These are phyloP conservation scores for Chaetodon trifasciatus DNA, from an alignment of 2,797 vertebrate species.

Conservation along the genomic window DNA sequence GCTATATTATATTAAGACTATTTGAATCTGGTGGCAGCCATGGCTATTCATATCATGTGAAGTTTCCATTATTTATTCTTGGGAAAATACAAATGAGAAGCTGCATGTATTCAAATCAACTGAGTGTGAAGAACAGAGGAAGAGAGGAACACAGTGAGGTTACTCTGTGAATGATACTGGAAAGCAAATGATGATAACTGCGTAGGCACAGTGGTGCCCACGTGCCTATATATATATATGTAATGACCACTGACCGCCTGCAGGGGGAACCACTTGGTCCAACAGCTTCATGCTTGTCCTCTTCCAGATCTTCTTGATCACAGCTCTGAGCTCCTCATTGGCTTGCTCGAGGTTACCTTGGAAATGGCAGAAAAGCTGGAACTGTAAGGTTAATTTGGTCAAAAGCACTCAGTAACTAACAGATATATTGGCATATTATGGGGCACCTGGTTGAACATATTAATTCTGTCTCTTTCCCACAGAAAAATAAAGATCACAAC, in stretches of 20 bases:
- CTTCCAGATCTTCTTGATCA: conserved; percentile 99
- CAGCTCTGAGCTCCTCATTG: conserved; percentile 96
- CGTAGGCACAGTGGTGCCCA: background rate
- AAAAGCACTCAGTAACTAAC: background rate
- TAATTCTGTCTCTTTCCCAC: background rate
- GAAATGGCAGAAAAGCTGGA: conserved; percentile 15
- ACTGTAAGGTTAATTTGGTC: background rate
- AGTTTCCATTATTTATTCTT: background rate
- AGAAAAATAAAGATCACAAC: background rate
- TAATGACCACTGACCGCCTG: conserved; percentile 92
- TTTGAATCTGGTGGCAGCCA: background rate
- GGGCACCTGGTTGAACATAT: background rate
- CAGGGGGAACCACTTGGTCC: conserved; percentile 98
- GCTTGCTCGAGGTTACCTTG: conserved; percentile 97
- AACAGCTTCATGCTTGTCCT: conserved; percentile 98
- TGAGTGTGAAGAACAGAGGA: background rate
- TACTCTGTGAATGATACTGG: background rate
- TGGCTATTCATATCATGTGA: background rate
- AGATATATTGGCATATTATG: too few species aligned
- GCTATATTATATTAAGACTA: background rate
- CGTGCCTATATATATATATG: conserved; percentile 18
- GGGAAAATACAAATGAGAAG: conserved; percentile 31
- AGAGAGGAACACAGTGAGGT: background rate
- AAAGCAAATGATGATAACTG: background rate
- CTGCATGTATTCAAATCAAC: background rate